phyloP scores from a whole-genome alignment of 2,113 vertebrate genomes.

The Empidonax alnorum region DNA sequence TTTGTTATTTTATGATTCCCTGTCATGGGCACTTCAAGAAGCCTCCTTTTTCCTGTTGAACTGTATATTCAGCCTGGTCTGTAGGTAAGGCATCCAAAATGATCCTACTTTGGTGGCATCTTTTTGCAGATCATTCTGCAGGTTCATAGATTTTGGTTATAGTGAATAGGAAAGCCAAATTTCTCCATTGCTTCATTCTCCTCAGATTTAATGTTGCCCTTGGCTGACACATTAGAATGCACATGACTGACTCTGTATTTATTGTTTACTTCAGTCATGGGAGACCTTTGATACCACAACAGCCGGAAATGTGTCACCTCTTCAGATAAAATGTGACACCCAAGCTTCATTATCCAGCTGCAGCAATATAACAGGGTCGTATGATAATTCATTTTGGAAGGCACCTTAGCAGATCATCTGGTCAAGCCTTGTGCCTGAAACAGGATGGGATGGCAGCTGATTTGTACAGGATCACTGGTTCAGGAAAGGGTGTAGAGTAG shows the following conservation, averaged over 20 bases:
- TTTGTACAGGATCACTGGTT: background rate
- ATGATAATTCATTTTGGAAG: background rate
- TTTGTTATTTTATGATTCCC: background rate
- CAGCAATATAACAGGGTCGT: background rate
- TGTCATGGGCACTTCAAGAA: background rate
- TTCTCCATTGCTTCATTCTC: background rate
- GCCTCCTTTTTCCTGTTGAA: background rate
- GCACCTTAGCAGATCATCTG: background rate
- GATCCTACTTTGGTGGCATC: background rate
- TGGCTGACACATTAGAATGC: background rate
- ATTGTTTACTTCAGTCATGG: background rate
- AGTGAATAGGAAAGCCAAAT: background rate
- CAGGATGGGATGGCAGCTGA: background rate
- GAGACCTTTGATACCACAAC: background rate
- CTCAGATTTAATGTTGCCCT: background rate
- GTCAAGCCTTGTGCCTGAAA: background rate
- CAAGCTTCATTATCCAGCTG: background rate
- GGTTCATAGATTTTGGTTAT: background rate
- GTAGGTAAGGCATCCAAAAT: background rate
- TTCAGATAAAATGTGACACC: background rate
- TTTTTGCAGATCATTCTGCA: background rate
- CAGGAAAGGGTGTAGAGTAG: background rate
- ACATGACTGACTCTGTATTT: background rate
- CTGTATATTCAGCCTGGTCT: background rate
- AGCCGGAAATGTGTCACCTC: background rate